phyloP scores from a whole-genome alignment of 2,797 vertebrate species.

The Rhinella marina region DNA sequence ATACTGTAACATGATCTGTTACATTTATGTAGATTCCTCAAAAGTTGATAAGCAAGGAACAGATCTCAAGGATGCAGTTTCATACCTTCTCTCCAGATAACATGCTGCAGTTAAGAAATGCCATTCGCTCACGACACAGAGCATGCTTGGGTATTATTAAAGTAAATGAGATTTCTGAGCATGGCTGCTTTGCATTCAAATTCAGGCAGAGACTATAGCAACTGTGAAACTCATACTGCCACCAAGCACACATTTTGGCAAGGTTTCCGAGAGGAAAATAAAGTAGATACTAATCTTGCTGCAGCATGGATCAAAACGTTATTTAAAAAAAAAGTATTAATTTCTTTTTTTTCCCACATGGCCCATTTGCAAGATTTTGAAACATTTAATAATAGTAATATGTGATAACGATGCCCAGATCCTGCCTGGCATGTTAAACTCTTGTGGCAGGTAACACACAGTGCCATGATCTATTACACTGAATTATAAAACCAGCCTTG shows the following conservation, averaged over 20 bases:
- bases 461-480: conserved; percentile 2
- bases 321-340: conserved; percentile 42
- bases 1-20: background rate
- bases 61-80: conserved; percentile 13
- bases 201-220: conserved; percentile 37
- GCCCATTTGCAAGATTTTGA: conserved; percentile 49
- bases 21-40: background rate
- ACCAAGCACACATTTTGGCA: conserved; percentile 31
- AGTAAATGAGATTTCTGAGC: conserved; percentile 65
- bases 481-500: background rate
- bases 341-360: conserved; percentile 47
- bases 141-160: conserved; percentile 23
- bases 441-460: background rate
- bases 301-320: conserved; percentile 37
- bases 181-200: conserved; percentile 62
- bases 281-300: conserved; percentile 41
- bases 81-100: conserved; percentile 3
- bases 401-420: conserved; percentile 22
- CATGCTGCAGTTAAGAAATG: conserved; percentile 39
- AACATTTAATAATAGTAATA: conserved; percentile 55
- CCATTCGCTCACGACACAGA: conserved; percentile 1
- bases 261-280: conserved; percentile 31
- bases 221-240: conserved; percentile 25
- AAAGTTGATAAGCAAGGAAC: background rate
- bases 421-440: conserved; percentile 26